A percentile compares a stretch with the other conserved stretches of the same genome.
These are phyloP conservation scores for Syngnathoides biaculeatus DNA, from an alignment of 2,113 vertebrate genomes.

Conservation along the genomic window DNA sequence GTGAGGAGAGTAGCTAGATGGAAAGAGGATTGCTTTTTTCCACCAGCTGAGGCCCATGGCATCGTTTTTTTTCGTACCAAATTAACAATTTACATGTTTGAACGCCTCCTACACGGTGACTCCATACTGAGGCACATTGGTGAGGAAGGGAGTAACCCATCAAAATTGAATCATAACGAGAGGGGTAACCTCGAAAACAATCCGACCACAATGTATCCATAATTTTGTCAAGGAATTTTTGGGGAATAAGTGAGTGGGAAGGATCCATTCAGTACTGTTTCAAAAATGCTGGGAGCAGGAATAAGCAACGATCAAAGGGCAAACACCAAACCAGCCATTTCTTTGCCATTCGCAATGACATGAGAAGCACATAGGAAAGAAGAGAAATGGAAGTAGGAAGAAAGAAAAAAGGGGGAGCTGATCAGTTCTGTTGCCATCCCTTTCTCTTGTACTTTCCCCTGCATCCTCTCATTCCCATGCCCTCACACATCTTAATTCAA, in stretches of 20 bases:
- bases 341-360: too few relatives aligned
- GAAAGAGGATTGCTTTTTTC: constrained; percentile 57
- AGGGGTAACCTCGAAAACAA: constrained; percentile 63
- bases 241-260: constrained; percentile 43
- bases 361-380: too few relatives aligned
- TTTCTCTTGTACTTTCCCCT: constrained; percentile 36
- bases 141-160: neutral
- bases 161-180: constrained; percentile 33
- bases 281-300: neutral
- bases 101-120: neutral
- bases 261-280: neutral
- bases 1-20: constrained; percentile 55
- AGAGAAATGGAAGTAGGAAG: constrained; percentile 7
- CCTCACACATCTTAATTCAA: constrained; percentile 65
- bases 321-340: too few relatives aligned
- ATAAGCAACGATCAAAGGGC: neutral
- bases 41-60: constrained; percentile 44
- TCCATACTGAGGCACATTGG: neutral
- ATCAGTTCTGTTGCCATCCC: constrained; percentile 44
- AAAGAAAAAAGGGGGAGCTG: constrained; percentile 33
- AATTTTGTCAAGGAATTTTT: constrained; percentile 46
- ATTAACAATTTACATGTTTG: constrained; percentile 65
- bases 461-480: constrained; percentile 40
- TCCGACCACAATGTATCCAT: constrained; percentile 31
- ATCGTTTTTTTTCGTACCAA: constrained; percentile 31